Base-by-base conservation (phyloP, 1,140 invertebrate species). In the Drosophila kepulauana region DNA sequence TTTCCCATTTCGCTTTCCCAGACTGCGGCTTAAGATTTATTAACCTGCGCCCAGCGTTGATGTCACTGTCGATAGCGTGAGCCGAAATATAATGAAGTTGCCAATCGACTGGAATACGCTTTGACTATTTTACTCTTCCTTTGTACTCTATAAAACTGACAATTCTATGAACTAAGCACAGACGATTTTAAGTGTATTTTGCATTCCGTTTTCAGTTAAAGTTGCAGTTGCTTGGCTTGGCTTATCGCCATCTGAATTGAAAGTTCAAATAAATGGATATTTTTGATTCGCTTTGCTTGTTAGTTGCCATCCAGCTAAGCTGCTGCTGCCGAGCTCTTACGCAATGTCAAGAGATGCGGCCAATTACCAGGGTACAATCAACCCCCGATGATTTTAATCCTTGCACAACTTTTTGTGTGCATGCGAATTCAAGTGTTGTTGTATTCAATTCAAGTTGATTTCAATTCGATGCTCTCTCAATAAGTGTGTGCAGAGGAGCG, bases 11-110 rank as follows among this genome's bases (percentile, higher is more conserved):
- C 10, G 4, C 52, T 70, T 72, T 45, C 46, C 13, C 64, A 62
- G 54, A 41, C 78, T 75, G 84, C 84, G 86, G 78, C 81, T 89
- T 89, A 70, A 89, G 85, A 89, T 89, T 89, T 89, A 89, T 89
- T 89, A 89, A 90, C 85, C 86, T 89, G 85, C 72, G 72, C 52
- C 69, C 58, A 75, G 3, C 52, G 84, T 68, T 75, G 70, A 61
- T 38, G 58, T 58, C 56, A 35, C n/a, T 11, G 28, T 28, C 41
- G 61, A 65, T 70, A 62, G 48, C 65, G 41, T 59, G 46, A 52
- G 56, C 20, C 20, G 48, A 35, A 46, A 54, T 61, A 69, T 75
- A 75, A 75, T 75, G 43, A 75, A 63, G 67, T 71, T 63, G 58
- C 30, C 58, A 70, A 75, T 75, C 70, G 49, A 6, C 25, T 52